phyloP scores from a whole-genome alignment of 1,140 invertebrate species.

The Ladona fulva region DNA sequence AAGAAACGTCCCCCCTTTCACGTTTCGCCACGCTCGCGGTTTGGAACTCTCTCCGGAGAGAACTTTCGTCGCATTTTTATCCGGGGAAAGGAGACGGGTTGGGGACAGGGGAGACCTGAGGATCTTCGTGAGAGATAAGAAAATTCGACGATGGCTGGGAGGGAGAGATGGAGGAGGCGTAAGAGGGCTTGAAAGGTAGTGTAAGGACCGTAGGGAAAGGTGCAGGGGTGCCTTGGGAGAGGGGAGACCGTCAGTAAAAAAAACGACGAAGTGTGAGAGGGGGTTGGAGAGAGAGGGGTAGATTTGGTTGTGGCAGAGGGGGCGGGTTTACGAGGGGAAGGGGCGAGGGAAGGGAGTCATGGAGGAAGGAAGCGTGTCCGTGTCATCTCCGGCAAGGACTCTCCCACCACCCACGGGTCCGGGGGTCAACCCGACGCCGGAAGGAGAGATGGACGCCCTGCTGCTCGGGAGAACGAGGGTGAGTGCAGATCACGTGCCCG shows the following conservation, averaged over 20 bases:
- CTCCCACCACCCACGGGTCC: constrained; percentile 41
- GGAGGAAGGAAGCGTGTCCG: background rate
- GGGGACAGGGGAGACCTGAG: too few relatives aligned
- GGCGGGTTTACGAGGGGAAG: background rate
- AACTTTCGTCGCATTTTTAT: too few relatives aligned
- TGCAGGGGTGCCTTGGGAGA: background rate
- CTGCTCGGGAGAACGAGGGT: constrained; percentile 62
- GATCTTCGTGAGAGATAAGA: too few relatives aligned
- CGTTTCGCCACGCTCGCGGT: too few relatives aligned
- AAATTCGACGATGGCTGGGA: background rate
- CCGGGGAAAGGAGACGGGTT: too few relatives aligned
- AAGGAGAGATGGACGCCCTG: constrained; percentile 64
- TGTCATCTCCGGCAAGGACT: constrained; percentile 20
- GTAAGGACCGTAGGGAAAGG: background rate
- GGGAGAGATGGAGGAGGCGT: background rate
- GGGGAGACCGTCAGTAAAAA: background rate
- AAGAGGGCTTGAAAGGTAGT: background rate
- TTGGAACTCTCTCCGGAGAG: too few relatives aligned
- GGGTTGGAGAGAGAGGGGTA: background rate
- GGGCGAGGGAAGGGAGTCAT: background rate
- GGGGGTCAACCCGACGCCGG: constrained; percentile 41
- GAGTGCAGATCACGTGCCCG: constrained; percentile 38
- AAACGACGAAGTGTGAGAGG: background rate
- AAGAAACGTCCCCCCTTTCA: too few relatives aligned
- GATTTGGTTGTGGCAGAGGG: background rate